phyloP scores from a whole-genome alignment of 2,113 vertebrate genomes.

The rabbit (Oryctolagus cuniculus) region mOryCun1.1 NC_091433.1:13992001-13992500 shows the following conservation, averaged over 20 bases:
- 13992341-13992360: too few species aligned
- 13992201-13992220: accelerated
- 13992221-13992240: not conserved
- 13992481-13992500: not conserved
- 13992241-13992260: not conserved
- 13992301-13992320: not conserved
- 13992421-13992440: slow-evolving; percentile 5
- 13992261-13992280: not conserved
- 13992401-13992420: not conserved
- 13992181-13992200: not conserved
- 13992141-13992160: not conserved
- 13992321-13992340: not conserved
- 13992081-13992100: not conserved
- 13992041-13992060: not conserved
- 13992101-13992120: not conserved
- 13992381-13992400: not conserved
- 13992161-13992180: not conserved
- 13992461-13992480: not conserved
- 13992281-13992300: not conserved
- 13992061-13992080: not conserved
- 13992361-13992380: not conserved
- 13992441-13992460: not conserved
- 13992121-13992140: accelerated
- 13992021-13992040: not conserved
- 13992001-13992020: not conserved